phyloP scores from a whole-genome alignment of 2,888 invertebrate species.

The Spodoptera exigua region DNA sequence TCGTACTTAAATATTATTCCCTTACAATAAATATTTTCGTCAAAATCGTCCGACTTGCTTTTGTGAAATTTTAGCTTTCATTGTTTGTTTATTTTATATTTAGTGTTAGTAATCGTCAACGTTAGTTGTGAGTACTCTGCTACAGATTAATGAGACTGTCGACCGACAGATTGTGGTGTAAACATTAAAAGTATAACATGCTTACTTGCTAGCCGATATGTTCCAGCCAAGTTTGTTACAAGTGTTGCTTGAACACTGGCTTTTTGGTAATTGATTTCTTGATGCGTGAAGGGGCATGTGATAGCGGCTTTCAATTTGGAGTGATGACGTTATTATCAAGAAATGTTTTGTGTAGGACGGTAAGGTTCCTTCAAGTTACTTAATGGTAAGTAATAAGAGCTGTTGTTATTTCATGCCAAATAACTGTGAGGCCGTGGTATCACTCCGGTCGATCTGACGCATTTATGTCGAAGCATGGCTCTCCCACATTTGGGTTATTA shows the following conservation, averaged over 20 bases:
- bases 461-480: no score
- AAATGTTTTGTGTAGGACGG: no score
- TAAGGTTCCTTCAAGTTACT: no score
- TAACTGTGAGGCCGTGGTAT: no score
- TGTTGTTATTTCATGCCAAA: no score
- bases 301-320: not conserved
- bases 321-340: no score
- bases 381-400: no score
- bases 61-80: slow-evolving; percentile 29
- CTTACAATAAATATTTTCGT: slow-evolving; percentile 40
- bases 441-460: no score
- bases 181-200: slow-evolving; percentile 32
- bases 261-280: not conserved
- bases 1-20: slow-evolving; percentile 31
- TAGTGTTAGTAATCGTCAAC: slow-evolving; percentile 17
- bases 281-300: not conserved
- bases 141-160: slow-evolving; percentile 25
- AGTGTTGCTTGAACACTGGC: slow-evolving; percentile 12
- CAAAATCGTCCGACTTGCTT: slow-evolving; percentile 40
- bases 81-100: slow-evolving; percentile 26
- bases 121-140: slow-evolving; percentile 18
- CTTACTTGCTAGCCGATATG: slow-evolving; percentile 48
- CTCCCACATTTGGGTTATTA: no score
- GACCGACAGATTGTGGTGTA: slow-evolving; percentile 30
- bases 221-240: slow-evolving; percentile 28